Evolutionary conservation across 2,888 invertebrate genomes (phyloP).

Genomic region (Netelia melanura): DNA sequence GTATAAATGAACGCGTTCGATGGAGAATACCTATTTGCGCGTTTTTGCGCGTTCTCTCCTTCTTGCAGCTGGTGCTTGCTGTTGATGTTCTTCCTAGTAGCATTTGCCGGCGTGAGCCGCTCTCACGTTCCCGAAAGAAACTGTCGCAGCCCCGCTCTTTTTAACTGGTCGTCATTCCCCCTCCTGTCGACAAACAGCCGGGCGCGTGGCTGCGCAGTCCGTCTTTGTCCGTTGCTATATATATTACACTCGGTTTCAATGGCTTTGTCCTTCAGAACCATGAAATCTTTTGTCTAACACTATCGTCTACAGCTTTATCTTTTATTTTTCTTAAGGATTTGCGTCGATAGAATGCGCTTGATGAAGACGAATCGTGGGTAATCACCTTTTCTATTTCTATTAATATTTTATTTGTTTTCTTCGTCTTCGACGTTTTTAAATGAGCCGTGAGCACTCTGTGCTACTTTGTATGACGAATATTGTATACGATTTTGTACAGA

Average conservation of each 20-base stretch:
- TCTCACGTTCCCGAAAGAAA: conserved; percentile 65
- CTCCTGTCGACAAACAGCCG: conserved; percentile 60
- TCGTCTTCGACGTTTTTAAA: too few relatives aligned
- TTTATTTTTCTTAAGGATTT: conserved; percentile 2
- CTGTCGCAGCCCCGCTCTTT: background rate
- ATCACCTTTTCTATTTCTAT: too few relatives aligned
- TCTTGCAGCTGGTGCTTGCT: conserved; percentile 41
- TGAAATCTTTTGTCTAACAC: conserved; percentile 45
- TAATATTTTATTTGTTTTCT: too few relatives aligned
- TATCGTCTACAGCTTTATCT: conserved; percentile 1
- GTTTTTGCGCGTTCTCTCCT: background rate
- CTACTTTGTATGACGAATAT: too few relatives aligned
- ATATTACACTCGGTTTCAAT: conserved; percentile 73
- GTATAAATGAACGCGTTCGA: background rate
- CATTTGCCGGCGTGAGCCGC: conserved; percentile 40
- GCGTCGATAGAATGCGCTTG: conserved; percentile 11
- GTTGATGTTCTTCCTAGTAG: conserved; percentile 24
- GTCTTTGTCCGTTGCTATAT: conserved; percentile 65
- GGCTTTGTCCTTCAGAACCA: conserved; percentile 72
- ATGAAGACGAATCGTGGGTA: too few relatives aligned
- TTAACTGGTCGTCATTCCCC: background rate
- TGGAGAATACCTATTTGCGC: background rate
- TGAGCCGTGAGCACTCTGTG: too few relatives aligned
- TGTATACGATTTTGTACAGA: too few relatives aligned
- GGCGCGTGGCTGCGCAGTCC: conserved; percentile 72